Base-by-base conservation (phyloP, 2,888 invertebrate species). In the Cryptus viduatorius region DNA sequence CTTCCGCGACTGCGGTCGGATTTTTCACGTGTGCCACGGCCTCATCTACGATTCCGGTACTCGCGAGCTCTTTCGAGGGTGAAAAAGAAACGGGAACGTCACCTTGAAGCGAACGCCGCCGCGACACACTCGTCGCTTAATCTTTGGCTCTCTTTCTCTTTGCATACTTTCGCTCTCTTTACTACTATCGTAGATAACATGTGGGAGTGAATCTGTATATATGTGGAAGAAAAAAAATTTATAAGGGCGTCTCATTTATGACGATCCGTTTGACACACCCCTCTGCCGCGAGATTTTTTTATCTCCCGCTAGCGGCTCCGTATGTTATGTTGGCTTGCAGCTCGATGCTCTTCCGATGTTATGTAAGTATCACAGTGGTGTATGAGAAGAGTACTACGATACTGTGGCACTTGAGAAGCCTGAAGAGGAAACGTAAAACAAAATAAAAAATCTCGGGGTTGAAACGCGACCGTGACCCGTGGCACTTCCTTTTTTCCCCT, bases 51-150 rank as follows among this genome's bases (percentile, higher is more conserved):
- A 71, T 79, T 64, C 31, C 61, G 59, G 56, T 59, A 79, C 79
- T 71, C 31, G 31, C n/a, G 42, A 64, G 10, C 19, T 73, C 46
- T 80, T 29, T 79, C 73, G 67, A 56, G 73, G 31, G 73, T 59
- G 56, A 80, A 80, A 67, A 73, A 42, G 71, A 79, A 80, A 80
- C 67, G 79, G 46, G 72, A 53, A 31, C 79, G 53, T 65, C 53
- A 72, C 73, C 79, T 80, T 80, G 67, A 67, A 80, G 79, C 31
- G 73, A 65, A 31, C 29, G 53, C 16, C n/a, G 67, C 37, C 37
- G n/a, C 50, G 42, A 69, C 46, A 14, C 64, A 12, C 37, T 50
- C 64, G 59, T 50, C 64, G 59, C 29, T 67, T 56, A 69, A 79
- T 64, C 24, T 67, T 72, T 44, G 19, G 42, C 24, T 53, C 72